Evolutionary conservation across 2,888 invertebrate genomes (phyloP), one percentile per base, ranked within the genome.

Genomic region (Cyrtodaria siliqua): DNA sequence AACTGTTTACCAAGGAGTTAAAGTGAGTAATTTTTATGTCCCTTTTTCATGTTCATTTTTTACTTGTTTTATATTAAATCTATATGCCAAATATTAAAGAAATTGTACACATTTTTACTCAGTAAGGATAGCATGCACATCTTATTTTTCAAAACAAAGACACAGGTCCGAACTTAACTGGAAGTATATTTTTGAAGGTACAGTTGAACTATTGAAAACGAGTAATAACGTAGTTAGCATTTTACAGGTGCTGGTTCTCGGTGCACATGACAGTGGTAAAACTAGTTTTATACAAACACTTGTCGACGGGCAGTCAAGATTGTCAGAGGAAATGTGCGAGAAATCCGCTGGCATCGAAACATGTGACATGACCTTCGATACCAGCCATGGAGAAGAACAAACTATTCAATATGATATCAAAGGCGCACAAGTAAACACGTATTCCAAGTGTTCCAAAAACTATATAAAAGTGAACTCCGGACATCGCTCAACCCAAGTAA

Each of bases 301-400:
- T 47, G 87, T 91, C 2, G 92, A 92, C 71, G 88, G 90, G n/a
- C 91, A 91, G 68, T 69, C 91, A 1, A 76, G 91, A n/a, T 73
- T 92, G 14, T 85, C 89, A 0, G 86, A 89, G 23, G 88, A 89
- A 8, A 70, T 85, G 44, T 85, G 85, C 18, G 90, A 91, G 44
- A 82, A 79, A 2, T 88, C 90, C 0, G 86, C 86, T 0, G 90
- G 91, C 4, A 79, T 91, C 8, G 91, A 92, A 66, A 73, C 86
- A 26, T 88, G 89, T 64, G 91, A 91, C n/a, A 83, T 87, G 69
- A 77, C 80, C 33, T 82, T 84, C 47, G 89, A 88, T 26, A 80
- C 84, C 40, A 16, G 14, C 26, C 4, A 53, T 12, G 14, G 8
- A 24, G 20, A 18, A 18, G 3, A 20, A 52, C 16, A 20, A 23